Evolutionary conservation across 2,113 vertebrate genomes (phyloP), one percentile per base, ranked within the genome.

Genomic region (Coryphaenoides rupestris): DNA sequence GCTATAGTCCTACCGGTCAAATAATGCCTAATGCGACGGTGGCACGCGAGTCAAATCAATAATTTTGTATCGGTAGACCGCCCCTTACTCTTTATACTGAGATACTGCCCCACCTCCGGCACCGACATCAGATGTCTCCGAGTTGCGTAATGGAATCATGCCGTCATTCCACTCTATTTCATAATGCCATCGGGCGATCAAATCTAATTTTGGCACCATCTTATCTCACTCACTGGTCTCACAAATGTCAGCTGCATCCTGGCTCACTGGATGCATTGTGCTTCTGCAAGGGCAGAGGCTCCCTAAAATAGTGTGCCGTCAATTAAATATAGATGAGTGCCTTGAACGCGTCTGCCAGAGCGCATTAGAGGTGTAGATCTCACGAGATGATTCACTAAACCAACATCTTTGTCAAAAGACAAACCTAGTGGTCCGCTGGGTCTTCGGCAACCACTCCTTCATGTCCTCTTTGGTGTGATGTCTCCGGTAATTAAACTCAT

Each of bases 251-350:
- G 54, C 61, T 59, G 53, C 63, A 65, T 68, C 66, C 53, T 74
- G 23, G 61, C 33, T 77, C 69, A 57, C 75, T 63, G 65, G 55
- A 62, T 63, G 59, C 63, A 60, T 76, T 71, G 47, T 71, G 63
- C 74, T 64, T 69, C 69, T 54, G 61, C 73, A 82, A 72, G 81
- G 69, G 73, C 70, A 83, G 74, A 72, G 21, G 47, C 67, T 23
- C 65, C 75, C 82, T 74, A 75, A 88, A 89, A 89, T 90, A 85
- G 83, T 80, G 70, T 68, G 60, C 57, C 62, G 58, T 72, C 65
- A 74, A 84, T 90, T 82, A 84, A 88, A 84, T 83, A 89, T 87
- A 72, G 77, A 89, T 86, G 82, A 84, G 78, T 10, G 53, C 45
- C 75, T 87, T 71, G 75, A 60, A 72, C 81, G 70, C 70, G 62